Conservation (phyloP, 2,888 invertebrate species). For the Caenorhabditis uteleia region DNA sequence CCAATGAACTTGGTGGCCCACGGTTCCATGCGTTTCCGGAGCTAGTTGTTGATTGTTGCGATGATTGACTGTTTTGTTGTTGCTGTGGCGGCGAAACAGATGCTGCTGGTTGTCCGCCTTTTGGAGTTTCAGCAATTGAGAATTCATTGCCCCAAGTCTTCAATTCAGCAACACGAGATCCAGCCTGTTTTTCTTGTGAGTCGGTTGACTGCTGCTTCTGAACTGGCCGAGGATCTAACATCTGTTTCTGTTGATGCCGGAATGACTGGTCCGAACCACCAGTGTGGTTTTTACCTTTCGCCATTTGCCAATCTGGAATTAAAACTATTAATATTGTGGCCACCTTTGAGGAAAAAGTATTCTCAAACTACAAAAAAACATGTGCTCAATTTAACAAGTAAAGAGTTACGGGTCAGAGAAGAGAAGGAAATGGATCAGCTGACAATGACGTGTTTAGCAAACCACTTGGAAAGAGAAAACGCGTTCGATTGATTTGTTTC, state of each 20-base stretch:
- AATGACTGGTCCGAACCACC: no score
- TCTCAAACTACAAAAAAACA: no score
- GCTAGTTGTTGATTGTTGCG: neutral
- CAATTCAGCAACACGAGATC: constrained; percentile 21
- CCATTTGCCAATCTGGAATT: constrained; percentile 38
- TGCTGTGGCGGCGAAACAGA: constrained; percentile 6
- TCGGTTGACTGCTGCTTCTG: constrained; percentile 9
- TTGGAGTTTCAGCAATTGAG: constrained; percentile 11
- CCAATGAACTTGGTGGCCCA: constrained; percentile 42
- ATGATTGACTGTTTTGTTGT: neutral
- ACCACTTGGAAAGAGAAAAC: no score
- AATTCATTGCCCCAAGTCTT: constrained; percentile 23
- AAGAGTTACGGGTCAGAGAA: no score
- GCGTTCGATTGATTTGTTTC: no score
- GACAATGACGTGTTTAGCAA: no score
- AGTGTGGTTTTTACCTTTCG: constrained; percentile 28
- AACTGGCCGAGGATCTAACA: constrained; percentile 21
- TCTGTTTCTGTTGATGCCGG: constrained; percentile 35
- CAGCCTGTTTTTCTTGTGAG: constrained; percentile 4
- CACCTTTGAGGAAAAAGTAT: no score
- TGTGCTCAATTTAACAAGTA: no score
- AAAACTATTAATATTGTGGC: no score
- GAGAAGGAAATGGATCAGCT: no score
- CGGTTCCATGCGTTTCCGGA: constrained; percentile 46
- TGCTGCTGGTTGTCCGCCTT: constrained; percentile 15